These are phyloP conservation scores for Gorsachius goisagi DNA, from an alignment of 2,113 vertebrate genomes.

Conservation along the genomic window DNA sequence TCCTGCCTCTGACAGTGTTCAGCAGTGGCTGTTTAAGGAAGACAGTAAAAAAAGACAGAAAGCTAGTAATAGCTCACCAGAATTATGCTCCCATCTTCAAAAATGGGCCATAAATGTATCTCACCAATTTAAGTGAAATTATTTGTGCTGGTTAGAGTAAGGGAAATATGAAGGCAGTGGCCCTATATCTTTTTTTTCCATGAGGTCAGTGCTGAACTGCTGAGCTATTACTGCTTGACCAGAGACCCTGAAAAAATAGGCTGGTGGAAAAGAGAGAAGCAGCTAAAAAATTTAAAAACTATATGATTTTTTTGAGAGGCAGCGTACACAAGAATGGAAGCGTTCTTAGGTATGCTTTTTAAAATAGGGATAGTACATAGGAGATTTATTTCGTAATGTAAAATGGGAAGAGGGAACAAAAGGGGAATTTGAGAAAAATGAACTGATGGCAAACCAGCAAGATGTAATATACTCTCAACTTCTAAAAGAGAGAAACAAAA, in stretches of 20 bases:
- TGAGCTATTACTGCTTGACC: not conserved
- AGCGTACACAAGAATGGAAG: not conserved
- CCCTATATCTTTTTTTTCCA: accelerated
- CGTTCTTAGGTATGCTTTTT: not conserved
- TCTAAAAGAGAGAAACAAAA: slow-evolving; percentile 21
- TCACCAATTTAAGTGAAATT: not conserved
- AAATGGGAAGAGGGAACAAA: not conserved
- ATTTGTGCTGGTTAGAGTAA: not conserved
- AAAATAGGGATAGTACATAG: accelerated
- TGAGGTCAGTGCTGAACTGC: not conserved
- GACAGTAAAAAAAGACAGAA: not conserved
- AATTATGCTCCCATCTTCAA: not conserved
- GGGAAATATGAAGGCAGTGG: not conserved
- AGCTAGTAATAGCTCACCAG: not conserved
- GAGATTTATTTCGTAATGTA: not conserved
- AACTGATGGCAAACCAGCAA: not conserved
- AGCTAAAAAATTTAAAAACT: not conserved
- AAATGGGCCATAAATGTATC: not conserved
- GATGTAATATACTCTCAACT: not conserved
- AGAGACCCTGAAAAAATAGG: not conserved
- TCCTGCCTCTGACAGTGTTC: not conserved
- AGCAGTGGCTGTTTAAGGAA: not conserved
- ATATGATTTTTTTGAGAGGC: not conserved
- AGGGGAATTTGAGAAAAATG: not conserved
- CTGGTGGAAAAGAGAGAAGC: not conserved